phyloP scores from a whole-genome alignment of 1,140 invertebrate genomes.

The Bombus confusus region DNA sequence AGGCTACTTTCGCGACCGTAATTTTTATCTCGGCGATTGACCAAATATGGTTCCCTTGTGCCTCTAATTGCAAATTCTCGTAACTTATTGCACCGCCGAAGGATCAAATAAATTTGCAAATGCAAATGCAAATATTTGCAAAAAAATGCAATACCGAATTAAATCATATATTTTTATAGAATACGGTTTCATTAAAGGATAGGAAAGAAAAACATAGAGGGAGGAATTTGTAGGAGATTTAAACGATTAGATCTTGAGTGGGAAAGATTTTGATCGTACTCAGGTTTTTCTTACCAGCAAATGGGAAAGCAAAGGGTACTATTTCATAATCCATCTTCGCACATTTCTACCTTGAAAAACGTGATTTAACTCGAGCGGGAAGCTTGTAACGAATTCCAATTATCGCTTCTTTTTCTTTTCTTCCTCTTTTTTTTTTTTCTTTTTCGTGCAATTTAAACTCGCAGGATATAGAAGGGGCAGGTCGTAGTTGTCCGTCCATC shows the following conservation, averaged over 20 bases:
- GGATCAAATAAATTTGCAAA: too few relatives aligned
- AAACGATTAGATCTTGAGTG: too few relatives aligned
- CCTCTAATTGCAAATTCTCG: too few relatives aligned
- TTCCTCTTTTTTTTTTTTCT: background rate
- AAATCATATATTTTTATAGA: too few relatives aligned
- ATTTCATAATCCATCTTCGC: background rate
- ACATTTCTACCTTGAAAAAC: background rate
- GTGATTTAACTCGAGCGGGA: background rate
- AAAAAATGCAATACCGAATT: too few relatives aligned
- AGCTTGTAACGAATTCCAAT: slow-evolving; percentile 12
- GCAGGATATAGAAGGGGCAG: background rate
- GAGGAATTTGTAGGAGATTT: too few relatives aligned
- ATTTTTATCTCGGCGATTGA: background rate
- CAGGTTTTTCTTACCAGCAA: background rate
- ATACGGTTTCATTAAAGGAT: too few relatives aligned
- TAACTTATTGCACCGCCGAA: too few relatives aligned
- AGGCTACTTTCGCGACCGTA: background rate
- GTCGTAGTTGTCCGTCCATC: background rate
- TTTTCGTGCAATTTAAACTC: slow-evolving; percentile 2
- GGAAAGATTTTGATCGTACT: background rate
- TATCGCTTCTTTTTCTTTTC: background rate
- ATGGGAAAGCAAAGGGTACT: background rate
- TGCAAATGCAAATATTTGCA: too few relatives aligned
- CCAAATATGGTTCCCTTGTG: background rate
- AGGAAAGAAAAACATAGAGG: too few relatives aligned